Base-by-base conservation (phyloP, 30 jellyfish, hydroid and myxozoan species). In the Chrysaora quinquecirrha region DNA sequence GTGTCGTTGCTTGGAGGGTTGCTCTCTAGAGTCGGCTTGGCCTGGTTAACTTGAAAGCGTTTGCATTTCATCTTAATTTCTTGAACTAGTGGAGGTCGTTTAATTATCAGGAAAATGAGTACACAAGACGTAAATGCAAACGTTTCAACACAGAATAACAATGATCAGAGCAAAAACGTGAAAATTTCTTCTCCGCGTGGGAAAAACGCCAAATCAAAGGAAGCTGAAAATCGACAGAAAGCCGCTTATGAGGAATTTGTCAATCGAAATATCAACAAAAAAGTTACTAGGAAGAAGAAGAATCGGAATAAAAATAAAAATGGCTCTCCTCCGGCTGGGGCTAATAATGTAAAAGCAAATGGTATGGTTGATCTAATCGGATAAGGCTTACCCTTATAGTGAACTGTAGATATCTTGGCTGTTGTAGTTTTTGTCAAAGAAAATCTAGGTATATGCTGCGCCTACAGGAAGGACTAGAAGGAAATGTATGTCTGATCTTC, bases 61-160 rank as follows among this genome's bases (percentile, higher is more conserved):
- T n/a, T n/a, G n/a, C n/a, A n/a, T n/a, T n/a, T n/a, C n/a, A n/a
- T n/a, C n/a, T n/a, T n/a, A n/a, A n/a, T n/a, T n/a, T n/a, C n/a
- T n/a, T n/a, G n/a, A n/a, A n/a, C n/a, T n/a, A n/a, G n/a, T n/a
- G n/a, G n/a, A n/a, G n/a, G n/a, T n/a, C n/a, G 30, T 3, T 19
- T 16, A 9, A 22, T 62, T 62, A 16, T 18, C 38, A 31, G 20
- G 19, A 54, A 80, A 70, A 82, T 69, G 92, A 82, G 92, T 60
- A 30, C 92, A 14, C 78, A 34, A 12, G 92, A 82, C 49, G 85
- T 46, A 35, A 82, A 82, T 21, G 85, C 92, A 16, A 82, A 82
- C 47, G 11, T 70, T 22, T 70, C 71, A 23, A 30, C n/a, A 23
- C 73, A 68, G 75, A 54, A 14, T 23, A 65, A 47, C 9, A 47